Percentiles rank a stretch among this genome's conserved stretches.
phyloP scores from a whole-genome alignment of 2,113 vertebrate species.

The Pagrus major region DNA sequence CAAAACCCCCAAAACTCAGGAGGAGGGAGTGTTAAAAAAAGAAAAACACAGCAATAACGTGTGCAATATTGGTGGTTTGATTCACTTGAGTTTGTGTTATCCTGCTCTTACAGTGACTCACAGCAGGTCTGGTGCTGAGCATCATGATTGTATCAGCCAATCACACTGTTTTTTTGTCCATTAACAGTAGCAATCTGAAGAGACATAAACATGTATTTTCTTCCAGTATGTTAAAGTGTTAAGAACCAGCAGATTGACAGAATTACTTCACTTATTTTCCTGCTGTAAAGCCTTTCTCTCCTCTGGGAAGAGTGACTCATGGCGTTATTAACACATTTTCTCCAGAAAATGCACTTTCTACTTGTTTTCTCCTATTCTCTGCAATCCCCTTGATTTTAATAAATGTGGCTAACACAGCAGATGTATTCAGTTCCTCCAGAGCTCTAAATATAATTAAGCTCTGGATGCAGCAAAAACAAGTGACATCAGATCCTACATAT shows the following conservation, averaged over 20 bases:
- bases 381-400: slow-evolving; percentile 28
- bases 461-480: slow-evolving; percentile 44
- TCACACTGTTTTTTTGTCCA: not conserved
- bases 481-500: slow-evolving; percentile 51
- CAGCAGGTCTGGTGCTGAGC: not conserved
- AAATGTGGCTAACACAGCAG: slow-evolving; percentile 24
- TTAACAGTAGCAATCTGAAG: slow-evolving; percentile 1
- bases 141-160: not conserved
- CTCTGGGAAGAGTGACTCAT: slow-evolving; percentile 42
- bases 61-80: not conserved
- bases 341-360: slow-evolving; percentile 20
- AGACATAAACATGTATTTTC: slow-evolving; percentile 19
- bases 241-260: not conserved
- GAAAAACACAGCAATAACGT: not conserved
- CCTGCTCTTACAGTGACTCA: slow-evolving; percentile 15
- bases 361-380: not conserved
- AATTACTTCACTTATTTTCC: not conserved
- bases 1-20: not conserved
- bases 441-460: slow-evolving; percentile 40
- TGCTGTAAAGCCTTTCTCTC: not conserved
- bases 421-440: slow-evolving; percentile 36
- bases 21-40: not conserved
- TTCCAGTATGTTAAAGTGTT: not conserved
- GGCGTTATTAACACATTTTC: slow-evolving; percentile 2
- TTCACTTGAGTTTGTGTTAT: not conserved